Evolutionary conservation across 2,113 vertebrate genomes (phyloP), one percentile per base, ranked within the genome.

Genomic region (Pungitius pungitius): DNA sequence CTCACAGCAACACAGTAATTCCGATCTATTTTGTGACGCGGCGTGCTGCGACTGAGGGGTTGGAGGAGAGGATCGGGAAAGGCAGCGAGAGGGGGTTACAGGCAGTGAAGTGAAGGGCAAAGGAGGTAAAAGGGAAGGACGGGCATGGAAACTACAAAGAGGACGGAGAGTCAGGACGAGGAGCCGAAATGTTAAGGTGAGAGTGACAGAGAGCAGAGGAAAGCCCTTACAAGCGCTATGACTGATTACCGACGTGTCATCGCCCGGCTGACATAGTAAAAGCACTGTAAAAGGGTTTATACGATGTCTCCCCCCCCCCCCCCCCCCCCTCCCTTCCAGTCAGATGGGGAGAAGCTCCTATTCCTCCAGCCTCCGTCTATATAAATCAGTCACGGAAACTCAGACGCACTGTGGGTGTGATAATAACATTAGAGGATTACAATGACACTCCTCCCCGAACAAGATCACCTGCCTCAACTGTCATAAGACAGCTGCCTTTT

Each of bases 351-450:
- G 83, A 73, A 57, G 65, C 78, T 74, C 69, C 80, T 73, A 81
- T 87, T 79, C 83, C 75, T 83, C 39, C 69, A 69, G 71, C 73
- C 55, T 69, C 47, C 26, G 69, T 81, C 64, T 73, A 72, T 68
- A 80, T 91, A 91, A 92, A 91, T 91, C 91, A 91, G 89, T 87
- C 89, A 83, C 33, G 52, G 84, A 87, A 77, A 87, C 85, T 78
- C 77, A 89, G 86, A 87, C 89, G 88, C 42, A 66, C 88, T 71
- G 89, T 77, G 89, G 84, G 90, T 86, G 89, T 90, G 88, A 90
- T 90, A 89, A 92, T 89, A 90, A 90, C 87, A 91, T 92, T 88
- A 90, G 87, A 90, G 83, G 83, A 89, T 87, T 90, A 90, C 90
- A 85, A 89, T 90, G 86, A 86, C 87, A 89, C 88, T 85, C 83